Evolutionary conservation across 2,113 vertebrate species (phyloP).

Genomic region (Microcebus ravelobensis): DNA sequence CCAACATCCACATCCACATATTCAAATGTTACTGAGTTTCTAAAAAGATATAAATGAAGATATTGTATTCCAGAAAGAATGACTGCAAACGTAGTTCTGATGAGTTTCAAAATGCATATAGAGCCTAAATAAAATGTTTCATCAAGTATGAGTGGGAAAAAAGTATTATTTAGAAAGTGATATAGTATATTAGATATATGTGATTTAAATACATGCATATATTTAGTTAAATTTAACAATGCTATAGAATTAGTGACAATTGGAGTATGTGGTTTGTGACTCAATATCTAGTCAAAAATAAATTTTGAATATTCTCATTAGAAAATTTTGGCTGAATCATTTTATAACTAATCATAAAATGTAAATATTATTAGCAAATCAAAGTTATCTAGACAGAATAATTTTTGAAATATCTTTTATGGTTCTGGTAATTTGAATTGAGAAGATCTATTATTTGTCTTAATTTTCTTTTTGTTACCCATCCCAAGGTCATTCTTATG

Average conservation of each 20-base stretch:
- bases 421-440: neutral
- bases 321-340: neutral
- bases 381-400: neutral
- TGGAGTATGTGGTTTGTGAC: neutral
- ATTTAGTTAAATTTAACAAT: too few species aligned
- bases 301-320: neutral
- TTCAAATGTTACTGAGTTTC: too few species aligned
- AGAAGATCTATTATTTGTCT: neutral
- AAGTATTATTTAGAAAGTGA: neutral
- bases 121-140: neutral
- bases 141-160: neutral
- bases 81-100: conserved; percentile 66
- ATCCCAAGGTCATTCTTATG: neutral
- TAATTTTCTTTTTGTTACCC: neutral
- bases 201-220: too few species aligned
- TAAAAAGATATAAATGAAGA: too few species aligned
- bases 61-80: conserved; percentile 78
- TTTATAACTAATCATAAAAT: neutral
- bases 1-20: too few species aligned
- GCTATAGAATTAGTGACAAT: neutral
- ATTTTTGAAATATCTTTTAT: neutral
- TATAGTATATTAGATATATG: neutral
- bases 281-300: neutral
- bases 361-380: neutral
- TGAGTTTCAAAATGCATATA: neutral